Evolutionary conservation across 2,113 vertebrate species (phyloP).

Genomic region (Sphyrna mokarran): DNA sequence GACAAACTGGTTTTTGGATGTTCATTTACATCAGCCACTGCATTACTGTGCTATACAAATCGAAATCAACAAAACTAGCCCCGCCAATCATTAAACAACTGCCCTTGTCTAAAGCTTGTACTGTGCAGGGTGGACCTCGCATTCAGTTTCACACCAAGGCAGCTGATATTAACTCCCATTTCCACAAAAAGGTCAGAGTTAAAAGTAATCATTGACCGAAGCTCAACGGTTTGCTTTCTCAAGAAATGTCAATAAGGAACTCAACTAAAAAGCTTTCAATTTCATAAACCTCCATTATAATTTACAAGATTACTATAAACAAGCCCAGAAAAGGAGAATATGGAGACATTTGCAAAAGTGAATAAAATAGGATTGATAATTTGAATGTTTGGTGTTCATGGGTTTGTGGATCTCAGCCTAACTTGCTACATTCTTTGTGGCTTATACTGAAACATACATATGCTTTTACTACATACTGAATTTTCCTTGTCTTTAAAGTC

Average conservation of each 20-base stretch:
- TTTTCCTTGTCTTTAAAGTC: constrained; percentile 97
- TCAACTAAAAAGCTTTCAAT: background rate
- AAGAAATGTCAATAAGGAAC: background rate
- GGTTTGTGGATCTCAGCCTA: too few relatives aligned
- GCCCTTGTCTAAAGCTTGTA: background rate
- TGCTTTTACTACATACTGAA: constrained; percentile 58
- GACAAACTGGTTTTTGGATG: background rate
- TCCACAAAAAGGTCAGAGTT: background rate
- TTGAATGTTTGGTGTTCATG: background rate
- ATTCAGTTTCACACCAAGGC: background rate
- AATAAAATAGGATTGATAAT: background rate
- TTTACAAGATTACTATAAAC: background rate
- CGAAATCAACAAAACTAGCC: background rate
- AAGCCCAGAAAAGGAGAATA: background rate
- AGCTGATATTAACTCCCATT: background rate
- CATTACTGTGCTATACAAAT: background rate
- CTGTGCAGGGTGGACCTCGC: background rate
- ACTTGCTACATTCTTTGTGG: background rate
- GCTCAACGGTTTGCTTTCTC: background rate
- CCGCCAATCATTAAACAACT: background rate
- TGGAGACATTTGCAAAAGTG: background rate
- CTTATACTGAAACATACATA: background rate
- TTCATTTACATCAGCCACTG: background rate
- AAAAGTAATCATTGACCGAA: constrained; percentile 7
- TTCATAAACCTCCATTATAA: background rate